Base-by-base conservation (phyloP, 2,797 vertebrate species). In the Eulemur coronatus region DNA sequence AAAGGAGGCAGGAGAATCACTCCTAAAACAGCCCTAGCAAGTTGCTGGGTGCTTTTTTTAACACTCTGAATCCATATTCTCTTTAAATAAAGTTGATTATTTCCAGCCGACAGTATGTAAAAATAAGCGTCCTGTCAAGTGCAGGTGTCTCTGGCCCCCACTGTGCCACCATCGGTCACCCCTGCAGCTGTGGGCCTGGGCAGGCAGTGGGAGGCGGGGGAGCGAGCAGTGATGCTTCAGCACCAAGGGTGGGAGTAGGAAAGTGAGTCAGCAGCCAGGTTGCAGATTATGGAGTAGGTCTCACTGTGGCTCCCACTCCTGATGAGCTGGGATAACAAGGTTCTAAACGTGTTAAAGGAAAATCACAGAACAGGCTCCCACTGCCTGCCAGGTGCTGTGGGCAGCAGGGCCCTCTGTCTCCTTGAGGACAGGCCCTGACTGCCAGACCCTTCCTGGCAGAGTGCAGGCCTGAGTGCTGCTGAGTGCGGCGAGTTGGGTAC, bases 11-110 rank as follows among this genome's bases (percentile, higher is more conserved):
- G 80, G 35, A 85, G 84, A 95, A 70, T 35, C 30, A 35, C 63
- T 89, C 87, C 80, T 55, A 86, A 84, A 91, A 94, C 85, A 95
- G 91, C 69, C 30, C 28, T 43, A 81, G 72, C 78, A 94, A 86
- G 75, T 35, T 89, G 43, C 0, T 75, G 57, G 30, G 48, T 55
- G 73, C 93, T 95, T 90, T 95, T 96, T 96, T 81, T 81, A 97
- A 96, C 57, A 69, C 12, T 89, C 88, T 57, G 84, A 94, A 63
- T 97, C 61, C 73, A 97, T 85, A 84, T 92, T 94, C 90, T 94
- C 97, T 70, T 97, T 94, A 92, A 96, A 97, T 94, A 96, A 94
- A 95, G 78, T 52, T 92, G 88, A 94, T 94, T 96, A 97, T 96
- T 96, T 97, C 70, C 69, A 93, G 78, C 41, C 15, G 1, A 96